A percentile compares a stretch with the other conserved stretches of the same genome.
These are phyloP conservation scores for Meles meles DNA, from an alignment of 2,113 vertebrate species.

Conservation along the genomic window DNA sequence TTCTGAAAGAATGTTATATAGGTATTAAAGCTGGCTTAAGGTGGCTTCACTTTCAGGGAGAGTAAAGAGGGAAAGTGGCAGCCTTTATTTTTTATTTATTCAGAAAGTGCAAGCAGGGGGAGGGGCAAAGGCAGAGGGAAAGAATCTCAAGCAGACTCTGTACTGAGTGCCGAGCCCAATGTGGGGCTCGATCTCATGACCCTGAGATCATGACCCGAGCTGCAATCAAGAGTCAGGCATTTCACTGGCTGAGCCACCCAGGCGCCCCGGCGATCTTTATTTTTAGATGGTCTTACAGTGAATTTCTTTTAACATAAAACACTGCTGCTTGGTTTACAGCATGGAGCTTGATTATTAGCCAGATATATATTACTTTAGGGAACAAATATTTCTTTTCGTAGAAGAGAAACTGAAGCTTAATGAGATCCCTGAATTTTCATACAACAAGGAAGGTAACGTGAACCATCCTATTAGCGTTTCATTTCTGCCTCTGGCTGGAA, in stretches of 20 bases:
- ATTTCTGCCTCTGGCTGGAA: slow-evolving; percentile 10
- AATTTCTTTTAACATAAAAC: slow-evolving; percentile 71
- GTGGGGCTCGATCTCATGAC: not conserved
- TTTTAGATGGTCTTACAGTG: not conserved
- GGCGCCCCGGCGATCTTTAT: not conserved
- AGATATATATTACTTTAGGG: slow-evolving; percentile 74
- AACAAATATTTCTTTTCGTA: slow-evolving; percentile 67
- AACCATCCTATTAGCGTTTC: slow-evolving; percentile 55
- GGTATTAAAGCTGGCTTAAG: not conserved
- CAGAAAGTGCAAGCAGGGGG: not conserved
- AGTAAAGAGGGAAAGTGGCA: not conserved
- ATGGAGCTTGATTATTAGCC: slow-evolving; percentile 64
- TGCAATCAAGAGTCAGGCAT: not conserved
- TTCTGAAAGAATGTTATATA: not conserved
- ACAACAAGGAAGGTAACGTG: slow-evolving; percentile 61
- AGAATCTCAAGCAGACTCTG: not conserved
- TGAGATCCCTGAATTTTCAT: slow-evolving; percentile 80
- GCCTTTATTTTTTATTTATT: not conserved
- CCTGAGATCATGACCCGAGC: not conserved
- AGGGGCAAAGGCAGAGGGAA: not conserved
- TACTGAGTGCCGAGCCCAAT: accelerated
- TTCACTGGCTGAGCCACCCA: not conserved
- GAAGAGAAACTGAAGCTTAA: slow-evolving; percentile 76
- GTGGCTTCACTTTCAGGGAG: not conserved
- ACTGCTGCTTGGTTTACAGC: slow-evolving; percentile 69